Evolutionary conservation across 2,113 vertebrate species (phyloP).

Genomic region (Gobio gobio): DNA sequence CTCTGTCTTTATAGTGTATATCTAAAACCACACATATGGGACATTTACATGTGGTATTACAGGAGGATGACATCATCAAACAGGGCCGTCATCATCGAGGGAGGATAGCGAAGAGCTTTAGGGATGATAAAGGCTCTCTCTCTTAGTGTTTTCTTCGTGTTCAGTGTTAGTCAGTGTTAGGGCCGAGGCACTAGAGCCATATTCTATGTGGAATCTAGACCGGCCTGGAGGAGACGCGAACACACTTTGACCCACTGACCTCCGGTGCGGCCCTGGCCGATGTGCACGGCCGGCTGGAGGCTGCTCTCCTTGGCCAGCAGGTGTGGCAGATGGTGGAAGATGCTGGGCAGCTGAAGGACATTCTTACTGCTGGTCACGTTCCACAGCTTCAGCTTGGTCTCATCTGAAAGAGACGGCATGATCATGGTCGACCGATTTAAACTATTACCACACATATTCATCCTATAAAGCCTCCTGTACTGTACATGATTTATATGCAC

Average conservation of each 20-base stretch:
- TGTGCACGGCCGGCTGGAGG: conserved; percentile 90
- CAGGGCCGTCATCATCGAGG: too few species aligned
- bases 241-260: conserved; percentile 72
- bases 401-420: conserved; percentile 78
- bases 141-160: too few species aligned
- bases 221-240: background rate
- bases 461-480: too few species aligned
- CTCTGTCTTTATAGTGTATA: too few species aligned
- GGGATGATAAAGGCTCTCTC: too few species aligned
- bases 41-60: too few species aligned
- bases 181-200: background rate
- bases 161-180: too few species aligned
- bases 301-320: conserved; percentile 94
- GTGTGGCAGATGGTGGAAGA: conserved; percentile 99
- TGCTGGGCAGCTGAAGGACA: conserved; percentile 93
- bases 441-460: background rate
- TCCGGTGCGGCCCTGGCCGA: conserved; percentile 95
- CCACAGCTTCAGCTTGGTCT: conserved; percentile 93
- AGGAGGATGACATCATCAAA: too few species aligned
- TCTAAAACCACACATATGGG: too few species aligned
- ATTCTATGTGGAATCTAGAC: background rate
- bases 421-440: background rate
- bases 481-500: too few species aligned
- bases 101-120: too few species aligned
- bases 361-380: conserved; percentile 93